Base-by-base conservation (phyloP, 2,888 invertebrate species). In the Eilema griseolum region DNA sequence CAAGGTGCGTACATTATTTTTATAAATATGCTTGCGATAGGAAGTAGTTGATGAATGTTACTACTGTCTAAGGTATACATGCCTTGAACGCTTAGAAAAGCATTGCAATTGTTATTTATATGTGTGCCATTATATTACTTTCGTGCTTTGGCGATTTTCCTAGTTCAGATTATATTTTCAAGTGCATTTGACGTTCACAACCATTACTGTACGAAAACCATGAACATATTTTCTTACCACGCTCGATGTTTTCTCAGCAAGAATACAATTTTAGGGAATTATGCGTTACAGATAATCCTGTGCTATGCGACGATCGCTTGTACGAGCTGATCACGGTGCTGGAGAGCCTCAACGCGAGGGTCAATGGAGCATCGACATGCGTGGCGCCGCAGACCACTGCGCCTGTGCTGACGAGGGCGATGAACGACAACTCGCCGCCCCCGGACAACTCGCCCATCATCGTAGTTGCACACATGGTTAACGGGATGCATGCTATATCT, bases 301-400 rank as follows among this genome's bases (percentile, higher is more conserved):
- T 98, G 71, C 92, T 98, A 78, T 98, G 98, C 88, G 97, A 97
- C 87, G 97, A 97, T 69, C 96, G 96, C 14, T 91, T 97, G 71
- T 97, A 96, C 77, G 97, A 97, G 89, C 94, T 98, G 78, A 96
- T 96, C 78, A 96, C 96, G 0, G 95, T 96, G 70, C 95, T 98
- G 93, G 97, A 97, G 86, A 96, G 96, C 46, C 96, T 97, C 86
- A 97, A 97, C 85, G 97, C 97, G 2, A 96, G 97, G 73, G 96
- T 98, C 66, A 96, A 96, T 74, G 97, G 97, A 14, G 96, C 96
- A 16, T 96, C 97, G 0, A 96, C 95, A 64, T 96, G 96, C 82
- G 92, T 93, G 60, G 90, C 88, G 1, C 69, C 90, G 20, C 89
- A 89, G 69, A 92, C 92, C 1, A 71, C 88, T 0, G 89, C 93